Percentiles rank a stretch among this genome's conserved stretches.
Evolutionary conservation across 37 sponge, comb jelly and placozoan species (phyloP).

Genomic region (Chondrilla cf. caribensis): DNA sequence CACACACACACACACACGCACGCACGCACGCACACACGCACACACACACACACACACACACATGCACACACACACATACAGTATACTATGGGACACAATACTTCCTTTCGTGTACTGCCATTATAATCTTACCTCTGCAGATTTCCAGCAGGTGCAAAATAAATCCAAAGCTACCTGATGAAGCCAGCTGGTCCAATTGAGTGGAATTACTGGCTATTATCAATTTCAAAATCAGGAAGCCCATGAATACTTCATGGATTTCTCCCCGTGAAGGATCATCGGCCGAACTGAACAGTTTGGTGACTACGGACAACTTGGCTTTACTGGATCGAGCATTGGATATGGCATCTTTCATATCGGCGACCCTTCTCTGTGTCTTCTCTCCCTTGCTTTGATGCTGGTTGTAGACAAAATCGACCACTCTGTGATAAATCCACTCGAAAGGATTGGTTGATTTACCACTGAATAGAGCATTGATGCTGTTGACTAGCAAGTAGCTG

Average conservation of each 20-base stretch:
- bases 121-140: neutral
- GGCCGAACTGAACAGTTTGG: no score
- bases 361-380: no score
- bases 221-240: neutral
- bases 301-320: no score
- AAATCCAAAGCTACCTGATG: neutral
- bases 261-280: no score
- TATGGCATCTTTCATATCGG: no score
- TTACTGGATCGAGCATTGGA: no score
- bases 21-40: neutral
- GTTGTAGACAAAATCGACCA: no score
- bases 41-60: slow-evolving; percentile 21
- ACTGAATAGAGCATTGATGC: no score
- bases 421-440: no score
- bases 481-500: no score
- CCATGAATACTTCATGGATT: neutral
- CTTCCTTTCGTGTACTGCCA: neutral
- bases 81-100: neutral
- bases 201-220: neutral
- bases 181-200: neutral
- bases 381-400: no score
- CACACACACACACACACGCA: slow-evolving; percentile 7
- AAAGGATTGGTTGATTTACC: no score
- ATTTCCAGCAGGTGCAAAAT: neutral
- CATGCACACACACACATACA: slow-evolving; percentile 13